phyloP scores from a whole-genome alignment of 2,888 invertebrate species.

The Cyclophora punctaria region DNA sequence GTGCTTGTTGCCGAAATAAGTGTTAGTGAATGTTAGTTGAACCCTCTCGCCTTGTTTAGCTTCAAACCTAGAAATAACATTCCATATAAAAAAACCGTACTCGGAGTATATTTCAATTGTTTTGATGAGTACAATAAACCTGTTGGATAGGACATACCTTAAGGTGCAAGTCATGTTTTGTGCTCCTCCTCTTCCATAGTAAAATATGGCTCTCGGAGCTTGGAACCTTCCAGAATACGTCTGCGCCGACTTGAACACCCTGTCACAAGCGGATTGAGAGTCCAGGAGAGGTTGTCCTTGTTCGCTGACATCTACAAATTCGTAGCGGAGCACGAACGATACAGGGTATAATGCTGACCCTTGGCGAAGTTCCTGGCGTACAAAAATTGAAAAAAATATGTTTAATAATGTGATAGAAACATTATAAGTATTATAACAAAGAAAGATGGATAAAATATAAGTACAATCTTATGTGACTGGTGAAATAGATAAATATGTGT shows the following conservation, averaged over 20 bases:
- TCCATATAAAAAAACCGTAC: too few relatives aligned
- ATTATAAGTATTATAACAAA: too few relatives aligned
- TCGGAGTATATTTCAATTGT: not conserved
- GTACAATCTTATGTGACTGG: too few relatives aligned
- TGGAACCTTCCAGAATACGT: conserved; percentile 78
- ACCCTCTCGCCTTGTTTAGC: conserved; percentile 80
- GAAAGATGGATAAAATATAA: too few relatives aligned
- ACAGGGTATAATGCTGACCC: conserved; percentile 87
- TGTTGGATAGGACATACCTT: conserved; percentile 46
- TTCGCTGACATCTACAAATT: conserved; percentile 85
- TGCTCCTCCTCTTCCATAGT: conserved; percentile 87
- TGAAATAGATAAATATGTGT: too few relatives aligned
- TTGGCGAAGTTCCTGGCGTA: conserved; percentile 77
- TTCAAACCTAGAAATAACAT: conserved; percentile 72
- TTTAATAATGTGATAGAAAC: not conserved
- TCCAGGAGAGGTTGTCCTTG: conserved; percentile 76
- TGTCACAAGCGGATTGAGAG: conserved; percentile 78
- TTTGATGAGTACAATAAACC: not conserved
- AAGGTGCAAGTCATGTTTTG: conserved; percentile 84
- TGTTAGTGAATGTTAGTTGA: conserved; percentile 80
- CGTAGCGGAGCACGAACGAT: conserved; percentile 85
- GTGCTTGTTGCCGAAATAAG: conserved; percentile 80
- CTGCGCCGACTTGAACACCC: conserved; percentile 74
- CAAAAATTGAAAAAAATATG: conserved; percentile 7
- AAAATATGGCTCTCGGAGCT: conserved; percentile 86